These are phyloP conservation scores for Macroteleia sp. DNA, from an alignment of 2,888 invertebrate genomes.

Conservation along the genomic window DNA sequence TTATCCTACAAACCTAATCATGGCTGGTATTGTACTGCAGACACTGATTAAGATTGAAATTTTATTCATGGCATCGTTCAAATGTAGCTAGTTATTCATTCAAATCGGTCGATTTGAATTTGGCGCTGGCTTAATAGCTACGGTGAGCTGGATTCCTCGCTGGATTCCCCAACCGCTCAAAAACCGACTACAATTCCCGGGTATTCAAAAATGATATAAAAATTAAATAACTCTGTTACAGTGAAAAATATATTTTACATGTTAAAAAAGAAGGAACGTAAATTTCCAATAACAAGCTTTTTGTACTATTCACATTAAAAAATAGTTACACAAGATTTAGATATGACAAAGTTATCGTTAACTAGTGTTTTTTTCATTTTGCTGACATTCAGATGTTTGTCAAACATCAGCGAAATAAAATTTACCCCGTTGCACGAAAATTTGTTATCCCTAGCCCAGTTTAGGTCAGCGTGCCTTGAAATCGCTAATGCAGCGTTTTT, in stretches of 20 bases:
- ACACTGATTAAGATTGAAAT: conserved; percentile 83
- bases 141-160: conserved; percentile 49
- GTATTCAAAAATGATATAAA: conserved; percentile 37
- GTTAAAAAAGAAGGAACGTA: too few species aligned
- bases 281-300: too few species aligned
- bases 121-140: conserved; percentile 68
- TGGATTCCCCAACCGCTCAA: conserved; percentile 33
- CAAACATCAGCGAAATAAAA: conserved; percentile 25
- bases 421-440: conserved; percentile 16
- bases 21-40: conserved; percentile 44
- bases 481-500: conserved; percentile 40
- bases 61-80: conserved; percentile 84
- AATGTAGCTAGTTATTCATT: conserved; percentile 83
- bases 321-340: too few species aligned
- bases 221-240: neutral
- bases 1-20: conserved; percentile 46
- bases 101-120: conserved; percentile 76
- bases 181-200: conserved; percentile 38
- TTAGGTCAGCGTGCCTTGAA: neutral
- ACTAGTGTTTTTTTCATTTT: too few species aligned
- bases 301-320: too few species aligned
- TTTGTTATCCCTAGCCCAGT: conserved; percentile 26
- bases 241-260: neutral
- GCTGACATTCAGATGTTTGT: conserved; percentile 14
- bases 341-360: too few species aligned